Evolutionary conservation across 23 tunicate species (phyloP).

Genomic region (Trididemnum miniatum): DNA sequence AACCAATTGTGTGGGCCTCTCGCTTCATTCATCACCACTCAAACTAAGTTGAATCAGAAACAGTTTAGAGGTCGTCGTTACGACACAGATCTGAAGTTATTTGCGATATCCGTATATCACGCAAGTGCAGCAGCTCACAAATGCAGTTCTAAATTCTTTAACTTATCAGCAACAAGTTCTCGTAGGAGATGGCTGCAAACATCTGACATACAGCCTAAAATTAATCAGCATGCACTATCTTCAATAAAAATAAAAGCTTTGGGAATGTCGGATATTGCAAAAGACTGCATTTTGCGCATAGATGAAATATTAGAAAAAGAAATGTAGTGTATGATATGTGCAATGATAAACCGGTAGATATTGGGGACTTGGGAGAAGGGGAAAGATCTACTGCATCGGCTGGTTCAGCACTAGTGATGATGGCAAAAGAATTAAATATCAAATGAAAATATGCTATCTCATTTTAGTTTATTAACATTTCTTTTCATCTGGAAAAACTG

Average conservation of each 20-base stretch:
- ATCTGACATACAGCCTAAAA: neutral
- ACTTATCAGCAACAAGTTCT: neutral
- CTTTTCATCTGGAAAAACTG: neutral
- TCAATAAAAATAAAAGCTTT: neutral
- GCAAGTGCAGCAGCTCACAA: neutral
- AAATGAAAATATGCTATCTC: neutral
- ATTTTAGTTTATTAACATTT: neutral
- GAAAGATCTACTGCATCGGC: neutral
- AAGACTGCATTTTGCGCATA: neutral
- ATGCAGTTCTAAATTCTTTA: neutral
- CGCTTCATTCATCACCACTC: neutral
- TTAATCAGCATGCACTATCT: neutral
- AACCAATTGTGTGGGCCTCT: neutral
- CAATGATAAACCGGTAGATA: neutral
- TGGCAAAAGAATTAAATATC: neutral
- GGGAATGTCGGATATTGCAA: neutral
- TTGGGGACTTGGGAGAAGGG: neutral
- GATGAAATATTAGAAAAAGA: neutral
- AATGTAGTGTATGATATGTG: neutral
- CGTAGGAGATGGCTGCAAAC: neutral
- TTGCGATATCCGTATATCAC: neutral
- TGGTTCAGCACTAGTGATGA: neutral
- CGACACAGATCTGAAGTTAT: neutral
- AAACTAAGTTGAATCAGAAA: no score
- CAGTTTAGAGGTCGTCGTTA: neutral